A percentile compares a stretch with the other conserved stretches of the same genome.
phyloP scores from a whole-genome alignment of 2,113 vertebrate species.

The Bos indicus region DNA sequence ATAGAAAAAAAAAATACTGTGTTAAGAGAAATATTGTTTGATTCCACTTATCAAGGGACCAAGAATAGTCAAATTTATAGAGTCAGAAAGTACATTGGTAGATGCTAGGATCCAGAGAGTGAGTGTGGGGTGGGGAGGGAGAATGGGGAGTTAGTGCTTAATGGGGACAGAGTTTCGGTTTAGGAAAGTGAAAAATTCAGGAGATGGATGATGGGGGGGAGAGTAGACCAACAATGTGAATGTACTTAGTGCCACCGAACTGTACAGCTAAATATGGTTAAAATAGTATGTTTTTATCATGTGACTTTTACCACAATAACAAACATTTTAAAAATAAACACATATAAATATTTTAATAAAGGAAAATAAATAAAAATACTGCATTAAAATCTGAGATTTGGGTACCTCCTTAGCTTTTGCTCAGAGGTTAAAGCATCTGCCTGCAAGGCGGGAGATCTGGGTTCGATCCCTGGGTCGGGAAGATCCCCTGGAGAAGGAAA shows the following conservation, averaged over 20 bases:
- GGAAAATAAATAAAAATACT: not conserved
- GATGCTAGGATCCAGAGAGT: not conserved
- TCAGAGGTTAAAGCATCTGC: too few species aligned
- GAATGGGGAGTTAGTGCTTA: not conserved
- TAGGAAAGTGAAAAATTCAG: not conserved
- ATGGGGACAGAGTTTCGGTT: not conserved
- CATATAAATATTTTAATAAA: not conserved
- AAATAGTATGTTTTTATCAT: not conserved
- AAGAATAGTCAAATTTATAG: not conserved
- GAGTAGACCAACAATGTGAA: not conserved
- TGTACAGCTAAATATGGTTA: not conserved
- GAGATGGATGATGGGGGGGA: not conserved
- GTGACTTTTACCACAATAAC: not conserved
- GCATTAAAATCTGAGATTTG: not conserved
- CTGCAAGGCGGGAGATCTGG: too few species aligned
- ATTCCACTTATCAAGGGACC: not conserved
- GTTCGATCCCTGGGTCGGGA: too few species aligned
- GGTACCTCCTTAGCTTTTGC: not conserved
- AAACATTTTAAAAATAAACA: not conserved
- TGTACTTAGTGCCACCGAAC: not conserved
- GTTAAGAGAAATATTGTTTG: not conserved
- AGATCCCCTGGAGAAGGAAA: too few species aligned
- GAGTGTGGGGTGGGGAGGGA: not conserved
- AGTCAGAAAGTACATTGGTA: not conserved
- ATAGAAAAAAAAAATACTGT: not conserved